Conservation (phyloP, 1,140 invertebrate genomes). For the Dendrolimus punctatus region DNA sequence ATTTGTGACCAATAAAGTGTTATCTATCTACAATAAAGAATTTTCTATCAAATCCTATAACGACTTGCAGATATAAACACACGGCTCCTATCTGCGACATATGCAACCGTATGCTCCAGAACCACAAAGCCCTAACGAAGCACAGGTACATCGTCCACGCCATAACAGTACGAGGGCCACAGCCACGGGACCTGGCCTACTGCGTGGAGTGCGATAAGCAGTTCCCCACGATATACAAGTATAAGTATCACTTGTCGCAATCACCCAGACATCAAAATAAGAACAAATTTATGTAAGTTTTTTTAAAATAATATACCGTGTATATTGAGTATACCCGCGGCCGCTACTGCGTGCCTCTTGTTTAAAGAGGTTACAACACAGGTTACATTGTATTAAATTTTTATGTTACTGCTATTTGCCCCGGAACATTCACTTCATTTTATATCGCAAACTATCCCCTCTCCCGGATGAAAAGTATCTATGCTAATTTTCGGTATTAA, state of each 20-base stretch:
- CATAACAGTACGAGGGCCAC: slow-evolving; percentile 9
- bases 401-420: too few relatives aligned
- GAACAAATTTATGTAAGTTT: slow-evolving; percentile 7
- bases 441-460: too few relatives aligned
- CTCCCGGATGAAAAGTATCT: too few relatives aligned
- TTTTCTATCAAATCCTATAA: background rate
- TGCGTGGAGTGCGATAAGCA: slow-evolving; percentile 41
- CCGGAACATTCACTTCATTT: too few relatives aligned
- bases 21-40: too few relatives aligned
- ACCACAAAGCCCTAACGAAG: slow-evolving; percentile 7
- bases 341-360: too few relatives aligned
- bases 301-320: too few relatives aligned
- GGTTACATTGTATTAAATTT: too few relatives aligned
- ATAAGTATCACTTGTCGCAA: slow-evolving; percentile 16
- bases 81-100: slow-evolving; percentile 9
- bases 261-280: slow-evolving; percentile 5
- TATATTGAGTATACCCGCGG: too few relatives aligned
- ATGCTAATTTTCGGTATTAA: too few relatives aligned
- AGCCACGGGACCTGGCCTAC: slow-evolving; percentile 23
- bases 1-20: too few relatives aligned
- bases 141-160: slow-evolving; percentile 11
- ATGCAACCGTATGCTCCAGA: slow-evolving; percentile 8
- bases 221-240: slow-evolving; percentile 25
- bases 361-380: too few relatives aligned
- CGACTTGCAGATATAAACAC: slow-evolving; percentile 11